A percentile compares a stretch with the other conserved stretches of the same genome.
phyloP scores from a whole-genome alignment of 1,140 invertebrate species.

The Drosophila baimaii region DNA sequence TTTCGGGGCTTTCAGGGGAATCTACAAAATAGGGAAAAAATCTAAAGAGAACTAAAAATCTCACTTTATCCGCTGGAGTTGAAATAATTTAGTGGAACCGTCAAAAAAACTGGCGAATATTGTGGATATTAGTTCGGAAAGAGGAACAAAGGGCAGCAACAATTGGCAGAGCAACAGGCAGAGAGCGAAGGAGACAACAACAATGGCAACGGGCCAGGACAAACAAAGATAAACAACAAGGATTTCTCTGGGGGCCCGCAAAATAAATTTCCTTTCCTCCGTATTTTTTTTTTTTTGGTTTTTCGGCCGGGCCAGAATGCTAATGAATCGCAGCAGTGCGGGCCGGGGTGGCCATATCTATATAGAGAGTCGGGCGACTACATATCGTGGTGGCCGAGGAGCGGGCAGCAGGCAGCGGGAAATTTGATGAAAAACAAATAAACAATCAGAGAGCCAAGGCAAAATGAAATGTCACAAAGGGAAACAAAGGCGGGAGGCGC shows the following conservation, averaged over 20 bases:
- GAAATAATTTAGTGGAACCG: conserved; percentile 2
- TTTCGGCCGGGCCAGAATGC: conserved; percentile 45
- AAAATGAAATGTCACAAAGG: conserved; percentile 42
- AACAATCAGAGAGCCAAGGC: conserved; percentile 58
- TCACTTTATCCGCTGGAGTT: not conserved
- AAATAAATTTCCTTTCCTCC: conserved; percentile 26
- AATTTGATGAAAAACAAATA: conserved; percentile 71
- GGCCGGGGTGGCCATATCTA: not conserved
- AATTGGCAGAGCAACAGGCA: conserved; percentile 55
- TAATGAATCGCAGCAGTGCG: conserved; percentile 56
- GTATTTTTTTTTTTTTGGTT: conserved; percentile 2
- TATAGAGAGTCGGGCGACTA: conserved; percentile 2
- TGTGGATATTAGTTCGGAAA: conserved; percentile 1
- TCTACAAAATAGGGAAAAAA: not conserved
- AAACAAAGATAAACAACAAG: conserved; percentile 58
- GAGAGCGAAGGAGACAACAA: not conserved
- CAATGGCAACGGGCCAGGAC: conserved; percentile 14
- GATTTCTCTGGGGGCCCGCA: conserved; percentile 38
- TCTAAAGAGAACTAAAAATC: not conserved
- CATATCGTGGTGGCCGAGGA: not conserved
- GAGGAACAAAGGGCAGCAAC: conserved; percentile 16
- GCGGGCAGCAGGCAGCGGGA: conserved; percentile 15
- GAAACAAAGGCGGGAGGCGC: conserved; percentile 22
- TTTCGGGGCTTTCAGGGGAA: not conserved
- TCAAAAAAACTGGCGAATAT: not conserved